phyloP scores from a whole-genome alignment of 1,140 invertebrate species.

The Heliconius eleuchia region DNA sequence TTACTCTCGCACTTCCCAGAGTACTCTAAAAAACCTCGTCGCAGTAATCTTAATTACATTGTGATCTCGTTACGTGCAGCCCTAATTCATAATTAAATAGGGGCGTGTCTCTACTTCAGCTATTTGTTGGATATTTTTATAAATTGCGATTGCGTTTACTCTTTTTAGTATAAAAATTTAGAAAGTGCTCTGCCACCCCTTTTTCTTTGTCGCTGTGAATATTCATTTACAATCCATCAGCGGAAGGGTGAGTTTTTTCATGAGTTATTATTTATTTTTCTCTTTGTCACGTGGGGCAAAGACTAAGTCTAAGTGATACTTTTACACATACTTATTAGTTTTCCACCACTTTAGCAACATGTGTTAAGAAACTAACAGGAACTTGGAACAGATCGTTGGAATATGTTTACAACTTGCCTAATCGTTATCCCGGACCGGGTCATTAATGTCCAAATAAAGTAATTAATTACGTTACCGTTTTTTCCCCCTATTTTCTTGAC shows the following conservation, averaged over 20 bases:
- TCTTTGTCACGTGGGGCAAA: constrained; percentile 45
- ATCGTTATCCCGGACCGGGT: constrained; percentile 61
- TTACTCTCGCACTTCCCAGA: constrained; percentile 65
- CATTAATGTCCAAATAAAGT: constrained; percentile 79
- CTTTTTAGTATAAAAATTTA: constrained; percentile 62
- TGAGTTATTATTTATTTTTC: constrained; percentile 62
- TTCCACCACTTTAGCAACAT: neutral
- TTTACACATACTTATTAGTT: neutral
- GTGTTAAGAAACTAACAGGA: neutral
- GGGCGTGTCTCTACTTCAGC: constrained; percentile 65
- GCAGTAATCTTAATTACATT: constrained; percentile 80
- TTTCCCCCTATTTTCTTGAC: constrained; percentile 66
- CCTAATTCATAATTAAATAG: constrained; percentile 81
- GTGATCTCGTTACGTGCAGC: constrained; percentile 76
- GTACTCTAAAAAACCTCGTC: constrained; percentile 66
- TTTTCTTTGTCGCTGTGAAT: constrained; percentile 70
- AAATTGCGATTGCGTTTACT: constrained; percentile 64
- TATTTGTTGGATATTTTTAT: constrained; percentile 76
- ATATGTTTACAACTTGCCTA: neutral
- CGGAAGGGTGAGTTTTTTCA: constrained; percentile 68
- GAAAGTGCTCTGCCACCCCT: constrained; percentile 65
- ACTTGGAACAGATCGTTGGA: neutral
- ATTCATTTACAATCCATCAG: constrained; percentile 77
- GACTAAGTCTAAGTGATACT: neutral
- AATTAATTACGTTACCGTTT: constrained; percentile 76